Evolutionary conservation across 2,113 vertebrate genomes (phyloP).

Genomic region (Pteronura brasiliensis): DNA sequence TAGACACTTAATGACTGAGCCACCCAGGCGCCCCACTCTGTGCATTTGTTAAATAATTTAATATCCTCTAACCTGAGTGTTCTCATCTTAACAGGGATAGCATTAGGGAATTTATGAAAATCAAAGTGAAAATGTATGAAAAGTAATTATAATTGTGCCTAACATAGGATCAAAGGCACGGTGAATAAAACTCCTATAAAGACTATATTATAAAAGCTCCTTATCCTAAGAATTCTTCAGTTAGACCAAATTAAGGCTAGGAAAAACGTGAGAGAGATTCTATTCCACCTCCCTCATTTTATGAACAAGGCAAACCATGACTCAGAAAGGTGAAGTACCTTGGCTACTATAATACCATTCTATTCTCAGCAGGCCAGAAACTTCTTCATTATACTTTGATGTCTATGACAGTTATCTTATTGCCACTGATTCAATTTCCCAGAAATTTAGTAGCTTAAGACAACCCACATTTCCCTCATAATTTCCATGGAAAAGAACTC

Average conservation of each 20-base stretch:
- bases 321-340: neutral
- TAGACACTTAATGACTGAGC: too few relatives aligned
- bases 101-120: neutral
- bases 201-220: neutral
- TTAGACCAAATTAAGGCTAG: neutral
- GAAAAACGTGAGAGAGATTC: neutral
- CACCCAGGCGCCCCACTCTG: neutral
- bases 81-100: neutral
- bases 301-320: neutral
- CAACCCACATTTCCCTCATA: neutral
- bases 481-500: neutral
- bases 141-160: neutral
- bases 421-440: neutral
- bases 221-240: neutral
- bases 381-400: neutral
- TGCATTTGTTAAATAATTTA: neutral
- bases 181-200: neutral
- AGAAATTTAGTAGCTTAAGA: neutral
- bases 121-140: neutral
- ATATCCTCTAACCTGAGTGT: neutral
- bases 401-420: neutral
- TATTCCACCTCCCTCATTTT: neutral
- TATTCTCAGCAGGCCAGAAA: neutral
- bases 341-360: neutral
- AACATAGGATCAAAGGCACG: neutral